phyloP scores from a whole-genome alignment of 1,140 invertebrate genomes.

The Tetramorium simillimum region DNA sequence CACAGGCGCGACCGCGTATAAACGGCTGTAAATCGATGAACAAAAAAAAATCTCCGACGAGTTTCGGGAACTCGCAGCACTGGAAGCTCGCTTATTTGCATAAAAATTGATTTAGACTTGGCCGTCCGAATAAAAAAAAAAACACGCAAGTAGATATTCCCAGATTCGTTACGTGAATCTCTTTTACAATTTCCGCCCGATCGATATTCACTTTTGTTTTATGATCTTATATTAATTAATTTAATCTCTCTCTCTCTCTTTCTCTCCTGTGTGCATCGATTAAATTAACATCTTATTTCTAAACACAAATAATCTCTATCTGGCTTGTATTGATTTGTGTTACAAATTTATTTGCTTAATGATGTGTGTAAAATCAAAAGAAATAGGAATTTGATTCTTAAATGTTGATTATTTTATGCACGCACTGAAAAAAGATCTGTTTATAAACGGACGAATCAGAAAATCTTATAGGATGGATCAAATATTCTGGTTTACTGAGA shows the following conservation, averaged over 20 bases:
- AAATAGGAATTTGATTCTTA: not conserved
- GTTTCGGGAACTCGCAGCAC: conserved; percentile 11
- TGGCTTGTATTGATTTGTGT: not conserved
- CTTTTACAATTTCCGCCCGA: conserved; percentile 13
- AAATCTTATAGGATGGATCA: no score
- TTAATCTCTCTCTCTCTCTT: not conserved
- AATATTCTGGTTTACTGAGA: no score
- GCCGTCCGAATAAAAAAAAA: conserved; percentile 14
- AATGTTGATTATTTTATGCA: not conserved
- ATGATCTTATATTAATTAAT: conserved; percentile 28
- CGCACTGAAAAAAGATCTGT: no score
- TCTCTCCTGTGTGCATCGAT: not conserved
- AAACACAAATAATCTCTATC: not conserved
- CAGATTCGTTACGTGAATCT: conserved; percentile 62
- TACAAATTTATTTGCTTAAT: not conserved
- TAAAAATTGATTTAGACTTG: conserved; percentile 70
- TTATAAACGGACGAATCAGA: no score
- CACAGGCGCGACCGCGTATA: not conserved
- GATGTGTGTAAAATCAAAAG: not conserved
- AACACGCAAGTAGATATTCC: conserved; percentile 12
- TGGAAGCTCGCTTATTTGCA: conserved; percentile 63
- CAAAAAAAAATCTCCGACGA: conserved; percentile 46
- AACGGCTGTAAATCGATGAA: conserved; percentile 69
- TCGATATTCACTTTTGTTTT: conserved; percentile 59
- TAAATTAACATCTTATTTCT: not conserved